Base-by-base conservation (phyloP, 1,140 invertebrate genomes). In the Cephus cinctus region DNA sequence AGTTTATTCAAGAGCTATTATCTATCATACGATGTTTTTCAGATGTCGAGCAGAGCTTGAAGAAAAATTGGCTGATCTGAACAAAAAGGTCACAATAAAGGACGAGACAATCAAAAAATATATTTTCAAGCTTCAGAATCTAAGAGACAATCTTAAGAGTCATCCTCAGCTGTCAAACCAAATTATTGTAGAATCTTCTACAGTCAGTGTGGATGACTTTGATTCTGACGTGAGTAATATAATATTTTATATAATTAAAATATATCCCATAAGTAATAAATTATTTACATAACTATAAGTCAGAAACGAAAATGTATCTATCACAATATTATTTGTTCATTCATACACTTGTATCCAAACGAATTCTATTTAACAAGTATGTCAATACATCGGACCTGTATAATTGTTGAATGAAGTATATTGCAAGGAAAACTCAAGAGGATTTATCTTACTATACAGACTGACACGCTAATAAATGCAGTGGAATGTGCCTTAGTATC, bases 391-490 rank as follows among this genome's bases (percentile, higher is more conserved):
- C n/a, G n/a, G n/a, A n/a, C n/a, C n/a, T n/a, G n/a, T n/a, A n/a
- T n/a, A n/a, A n/a, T n/a, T n/a, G n/a, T n/a, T n/a, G n/a, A n/a
- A n/a, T n/a, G n/a, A n/a, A n/a, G n/a, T n/a, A n/a, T n/a, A n/a
- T n/a, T n/a, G n/a, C n/a, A n/a, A n/a, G n/a, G n/a, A n/a, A n/a
- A n/a, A 46, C 22, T 45, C 35, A 50, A 19, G 50, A 56, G 47
- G 51, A 51, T 35, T 47, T 56, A 40, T 61, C 25, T 65, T 67
- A 38, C 38, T 56, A 52, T 67, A 54, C 60, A 73, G 70, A 69
- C 68, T 47, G 39, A 42, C 45, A 55, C 50, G 60, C 40, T 55
- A 35, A 46, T 57, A 53, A 59, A 68, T 45, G 61, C 61, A 47
- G 41, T 63, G 53, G 65, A 69, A 61, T 57, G 47, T 48, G 25